Conservation (phyloP, 2,797 vertebrate species). For the Chaetophractus vellerosus region DNA sequence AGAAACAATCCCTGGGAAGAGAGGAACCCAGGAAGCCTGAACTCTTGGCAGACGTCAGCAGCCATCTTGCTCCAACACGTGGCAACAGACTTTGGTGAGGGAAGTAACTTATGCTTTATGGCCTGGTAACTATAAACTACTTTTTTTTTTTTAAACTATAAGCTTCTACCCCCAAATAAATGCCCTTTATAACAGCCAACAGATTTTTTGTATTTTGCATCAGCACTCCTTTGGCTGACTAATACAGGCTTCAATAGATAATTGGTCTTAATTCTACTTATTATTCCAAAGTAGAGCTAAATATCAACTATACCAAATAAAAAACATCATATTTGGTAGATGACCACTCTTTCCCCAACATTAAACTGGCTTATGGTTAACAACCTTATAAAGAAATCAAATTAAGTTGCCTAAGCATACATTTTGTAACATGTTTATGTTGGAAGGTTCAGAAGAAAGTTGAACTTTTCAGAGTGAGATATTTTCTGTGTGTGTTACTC, state of each 20-base stretch:
- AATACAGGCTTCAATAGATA: neutral
- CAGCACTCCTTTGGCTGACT: no score
- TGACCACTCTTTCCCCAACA: neutral
- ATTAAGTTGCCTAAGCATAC: neutral
- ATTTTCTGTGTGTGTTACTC: neutral
- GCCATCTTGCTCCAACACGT: no score
- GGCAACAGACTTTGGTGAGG: no score
- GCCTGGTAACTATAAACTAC: no score
- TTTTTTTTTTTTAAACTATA: no score
- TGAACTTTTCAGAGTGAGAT: conserved; percentile 11
- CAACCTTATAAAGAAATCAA: conserved; percentile 16
- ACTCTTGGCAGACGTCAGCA: no score
- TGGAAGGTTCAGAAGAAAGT: conserved; percentile 5
- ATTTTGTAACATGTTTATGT: conserved; percentile 11
- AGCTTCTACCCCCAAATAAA: no score
- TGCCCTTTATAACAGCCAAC: no score
- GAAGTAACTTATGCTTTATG: no score
- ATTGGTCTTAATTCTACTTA: conserved; percentile 23
- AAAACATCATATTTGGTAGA: neutral
- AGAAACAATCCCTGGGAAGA: no score
- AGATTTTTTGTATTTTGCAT: no score
- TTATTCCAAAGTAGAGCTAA: conserved; percentile 25
- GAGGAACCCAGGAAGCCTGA: no score
- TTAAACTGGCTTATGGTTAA: neutral
- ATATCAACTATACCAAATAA: neutral